Evolutionary conservation across 2,797 vertebrate species (phyloP).

Genomic region (Meriones psammophilus): DNA sequence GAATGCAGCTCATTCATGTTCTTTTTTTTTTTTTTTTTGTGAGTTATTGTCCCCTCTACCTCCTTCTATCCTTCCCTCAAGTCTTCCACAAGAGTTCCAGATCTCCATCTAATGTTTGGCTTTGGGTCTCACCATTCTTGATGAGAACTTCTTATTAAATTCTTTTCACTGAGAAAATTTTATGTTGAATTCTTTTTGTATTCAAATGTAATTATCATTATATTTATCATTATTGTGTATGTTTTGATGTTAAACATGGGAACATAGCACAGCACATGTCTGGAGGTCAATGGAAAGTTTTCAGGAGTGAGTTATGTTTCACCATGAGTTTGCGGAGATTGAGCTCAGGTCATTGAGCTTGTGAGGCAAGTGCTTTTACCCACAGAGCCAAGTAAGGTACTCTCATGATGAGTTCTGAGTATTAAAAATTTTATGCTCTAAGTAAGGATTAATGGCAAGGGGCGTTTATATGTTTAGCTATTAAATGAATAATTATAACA

Average conservation of each 20-base stretch:
- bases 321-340: not conserved
- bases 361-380: not conserved
- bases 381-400: not conserved
- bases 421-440: not conserved
- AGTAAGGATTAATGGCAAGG: not conserved
- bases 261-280: not conserved
- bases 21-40: no score
- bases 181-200: not conserved
- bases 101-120: no score
- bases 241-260: not conserved
- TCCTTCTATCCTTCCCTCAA: no score
- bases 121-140: no score
- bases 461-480: constrained; percentile 20
- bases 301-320: not conserved
- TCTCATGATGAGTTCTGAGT: constrained; percentile 1
- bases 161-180: not conserved
- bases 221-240: not conserved
- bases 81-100: no score
- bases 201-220: not conserved
- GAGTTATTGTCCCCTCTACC: no score
- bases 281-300: not conserved
- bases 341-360: not conserved
- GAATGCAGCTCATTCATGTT: no score
- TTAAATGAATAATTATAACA: not conserved
- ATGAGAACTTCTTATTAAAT: no score